These are phyloP conservation scores for Scytalopus superciliaris DNA, from an alignment of 2,113 vertebrate species.

Conservation along the genomic window DNA sequence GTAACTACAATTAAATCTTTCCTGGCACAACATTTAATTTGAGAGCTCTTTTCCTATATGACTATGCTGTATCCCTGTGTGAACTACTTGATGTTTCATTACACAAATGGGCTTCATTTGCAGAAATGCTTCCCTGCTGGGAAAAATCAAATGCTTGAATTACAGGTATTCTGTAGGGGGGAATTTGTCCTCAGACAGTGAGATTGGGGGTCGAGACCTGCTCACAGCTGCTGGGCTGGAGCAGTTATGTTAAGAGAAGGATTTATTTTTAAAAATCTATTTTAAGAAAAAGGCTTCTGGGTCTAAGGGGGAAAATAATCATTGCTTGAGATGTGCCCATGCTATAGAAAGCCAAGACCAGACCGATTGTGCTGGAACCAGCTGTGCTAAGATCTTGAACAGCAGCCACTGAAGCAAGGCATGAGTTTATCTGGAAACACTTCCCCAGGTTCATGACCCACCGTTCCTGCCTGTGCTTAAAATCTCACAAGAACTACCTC, in stretches of 20 bases:
- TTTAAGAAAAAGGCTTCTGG: neutral
- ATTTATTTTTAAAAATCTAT: conserved; percentile 15
- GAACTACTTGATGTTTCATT: conserved; percentile 44
- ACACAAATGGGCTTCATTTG: conserved; percentile 50
- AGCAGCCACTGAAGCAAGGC: neutral
- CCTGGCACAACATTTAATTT: neutral
- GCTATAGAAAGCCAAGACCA: neutral
- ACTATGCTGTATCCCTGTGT: conserved; percentile 11
- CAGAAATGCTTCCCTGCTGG: conserved; percentile 29
- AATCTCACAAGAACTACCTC: neutral
- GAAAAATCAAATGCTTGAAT: conserved; percentile 52
- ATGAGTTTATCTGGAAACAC: neutral
- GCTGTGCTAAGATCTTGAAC: neutral
- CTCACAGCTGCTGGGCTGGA: neutral
- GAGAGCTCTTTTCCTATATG: neutral
- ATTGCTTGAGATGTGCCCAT: neutral
- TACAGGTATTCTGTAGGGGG: conserved; percentile 37
- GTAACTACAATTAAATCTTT: conserved; percentile 40
- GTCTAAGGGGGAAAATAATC: neutral
- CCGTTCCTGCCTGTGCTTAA: neutral
- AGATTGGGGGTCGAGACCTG: neutral
- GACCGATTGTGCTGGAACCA: neutral
- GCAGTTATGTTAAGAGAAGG: neutral
- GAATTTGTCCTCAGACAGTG: neutral
- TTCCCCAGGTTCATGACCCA: neutral